These are phyloP conservation scores for Oreochromis mossambicus DNA, from an alignment of 2,797 vertebrate species.

Conservation along the genomic window DNA sequence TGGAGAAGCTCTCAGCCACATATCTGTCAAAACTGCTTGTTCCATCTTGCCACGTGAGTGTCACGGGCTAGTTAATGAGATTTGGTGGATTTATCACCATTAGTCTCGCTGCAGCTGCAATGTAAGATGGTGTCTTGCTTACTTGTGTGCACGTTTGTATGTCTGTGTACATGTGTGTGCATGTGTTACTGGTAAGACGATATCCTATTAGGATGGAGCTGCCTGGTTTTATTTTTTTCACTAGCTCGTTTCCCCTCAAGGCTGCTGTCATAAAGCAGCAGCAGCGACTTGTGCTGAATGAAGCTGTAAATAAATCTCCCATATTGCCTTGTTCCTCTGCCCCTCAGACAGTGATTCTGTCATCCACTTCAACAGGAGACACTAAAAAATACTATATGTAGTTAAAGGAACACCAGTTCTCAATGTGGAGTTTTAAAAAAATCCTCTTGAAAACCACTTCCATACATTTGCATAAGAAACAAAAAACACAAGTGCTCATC, in stretches of 20 bases:
- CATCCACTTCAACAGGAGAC: not conserved
- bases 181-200: not conserved
- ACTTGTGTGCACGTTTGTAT: not conserved
- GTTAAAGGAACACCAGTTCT: not conserved
- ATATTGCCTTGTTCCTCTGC: not conserved
- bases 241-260: conserved; percentile 33
- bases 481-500: not conserved
- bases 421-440: not conserved
- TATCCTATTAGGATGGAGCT: conserved; percentile 36
- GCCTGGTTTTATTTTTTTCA: conserved; percentile 32
- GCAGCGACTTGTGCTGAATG: conserved; percentile 12
- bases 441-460: not conserved
- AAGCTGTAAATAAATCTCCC: conserved; percentile 49
- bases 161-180: not conserved
- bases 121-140: not conserved
- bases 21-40: conserved; percentile 17
- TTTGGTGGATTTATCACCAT: conserved; percentile 34
- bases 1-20: conserved; percentile 8
- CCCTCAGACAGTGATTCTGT: not conserved
- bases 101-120: conserved; percentile 8
- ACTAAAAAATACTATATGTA: not conserved
- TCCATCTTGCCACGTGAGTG: conserved; percentile 9
- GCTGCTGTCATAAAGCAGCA: conserved; percentile 46
- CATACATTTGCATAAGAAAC: not conserved
- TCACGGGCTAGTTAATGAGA: conserved; percentile 32